These are phyloP conservation scores for Limenitis camilla DNA, from an alignment of 2,888 invertebrate genomes.

Conservation along the genomic window DNA sequence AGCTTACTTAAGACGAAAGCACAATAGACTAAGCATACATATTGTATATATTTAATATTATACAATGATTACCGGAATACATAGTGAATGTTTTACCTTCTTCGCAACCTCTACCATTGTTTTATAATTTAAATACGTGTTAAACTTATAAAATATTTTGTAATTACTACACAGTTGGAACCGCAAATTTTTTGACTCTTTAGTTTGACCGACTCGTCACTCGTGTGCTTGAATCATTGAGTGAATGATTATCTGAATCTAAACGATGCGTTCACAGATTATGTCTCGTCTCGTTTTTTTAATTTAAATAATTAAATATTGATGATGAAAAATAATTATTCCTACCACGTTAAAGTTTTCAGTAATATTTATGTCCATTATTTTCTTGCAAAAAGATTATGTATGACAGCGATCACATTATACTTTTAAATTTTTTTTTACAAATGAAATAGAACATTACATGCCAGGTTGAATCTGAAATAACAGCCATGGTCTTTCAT, in stretches of 20 bases:
- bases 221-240: conserved; percentile 29
- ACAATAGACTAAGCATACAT: conserved; percentile 13
- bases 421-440: conserved; percentile 11
- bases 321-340: conserved; percentile 9
- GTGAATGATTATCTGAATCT: conserved; percentile 35
- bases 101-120: conserved; percentile 66
- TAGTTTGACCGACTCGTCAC: conserved; percentile 13
- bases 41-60: conserved; percentile 14
- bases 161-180: conserved; percentile 12
- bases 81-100: conserved; percentile 50
- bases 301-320: conserved; percentile 3
- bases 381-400: not conserved
- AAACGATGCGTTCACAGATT: conserved; percentile 17
- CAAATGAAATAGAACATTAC: conserved; percentile 1
- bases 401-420: conserved; percentile 1
- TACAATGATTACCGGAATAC: conserved; percentile 8
- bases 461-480: not conserved
- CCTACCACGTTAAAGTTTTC: conserved; percentile 10
- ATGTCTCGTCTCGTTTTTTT: not conserved
- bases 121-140: conserved; percentile 10
- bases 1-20: conserved; percentile 9
- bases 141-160: conserved; percentile 12
- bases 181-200: conserved; percentile 21
- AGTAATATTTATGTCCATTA: conserved; percentile 9
- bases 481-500: no score